Evolutionary conservation across 1,140 invertebrate genomes (phyloP), one percentile per base, ranked within the genome.

Genomic region (Drosophila athabasca): DNA sequence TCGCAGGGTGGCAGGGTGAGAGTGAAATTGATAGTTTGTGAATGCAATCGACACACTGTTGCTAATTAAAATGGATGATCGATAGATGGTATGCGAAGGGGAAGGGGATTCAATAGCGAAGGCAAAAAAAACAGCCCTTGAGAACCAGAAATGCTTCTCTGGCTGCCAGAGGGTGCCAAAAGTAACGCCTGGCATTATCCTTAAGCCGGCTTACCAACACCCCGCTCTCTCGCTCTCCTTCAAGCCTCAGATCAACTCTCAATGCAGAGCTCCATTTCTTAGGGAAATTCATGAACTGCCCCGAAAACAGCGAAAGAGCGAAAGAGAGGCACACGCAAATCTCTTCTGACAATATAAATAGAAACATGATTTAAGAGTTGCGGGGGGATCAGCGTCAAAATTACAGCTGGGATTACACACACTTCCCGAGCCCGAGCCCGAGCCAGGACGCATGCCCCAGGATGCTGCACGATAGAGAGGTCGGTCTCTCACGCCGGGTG

Each of bases 11-110:
- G 24, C 29, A 8, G 72, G 60, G 53, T 60, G 51, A 90, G 51
- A 90, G 57, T 90, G 87, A 82, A 79, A 90, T 90, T 79, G 85
- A 89, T 89, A 88, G 77, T 90, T 90, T 84, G 74, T 79, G 76
- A 77, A 89, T 88, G 83, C 76, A 53, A 90, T 90, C 82, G 87
- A 90, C 87, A 90, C 82, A 46, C 83, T 88, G 87, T 77, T 75
- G 87, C 87, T 90, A 90, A 90, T 90, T 90, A 90, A 90, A 90
- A 90, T 74, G 73, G 83, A 90, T 90, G 87, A 90, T 90, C 82
- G 88, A 90, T 90, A 67, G 73, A 26, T 26, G 24, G 24, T 26
- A 5, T 26, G 24, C 24, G 24, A 26, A 26, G 5, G 52, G 62
- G 29, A 65, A 57, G 74, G 58, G 49, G n/a, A n/a, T n/a, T n/a